A percentile compares a stretch with the other conserved stretches of the same genome.
These are phyloP conservation scores for Bombylius major DNA, from an alignment of 2,888 invertebrate species.

Conservation along the genomic window DNA sequence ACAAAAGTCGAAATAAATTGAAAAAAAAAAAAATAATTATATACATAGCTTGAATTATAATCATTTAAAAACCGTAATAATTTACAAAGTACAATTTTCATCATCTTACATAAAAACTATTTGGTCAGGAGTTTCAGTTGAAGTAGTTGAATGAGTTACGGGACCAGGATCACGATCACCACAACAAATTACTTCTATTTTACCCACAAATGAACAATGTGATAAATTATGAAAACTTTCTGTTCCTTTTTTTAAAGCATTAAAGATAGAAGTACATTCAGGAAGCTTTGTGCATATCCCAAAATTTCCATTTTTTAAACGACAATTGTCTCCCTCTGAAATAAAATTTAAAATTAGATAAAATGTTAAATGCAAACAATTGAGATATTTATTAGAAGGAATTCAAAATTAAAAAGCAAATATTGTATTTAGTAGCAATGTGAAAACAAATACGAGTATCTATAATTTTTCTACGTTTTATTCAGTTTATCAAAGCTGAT, in stretches of 20 bases:
- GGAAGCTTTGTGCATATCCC: constrained; percentile 21
- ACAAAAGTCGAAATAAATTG: too few species aligned
- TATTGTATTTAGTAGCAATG: too few species aligned
- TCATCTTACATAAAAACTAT: neutral
- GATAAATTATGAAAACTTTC: constrained; percentile 18
- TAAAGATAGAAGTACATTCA: constrained; percentile 16
- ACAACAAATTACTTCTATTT: constrained; percentile 26
- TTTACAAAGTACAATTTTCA: too few species aligned
- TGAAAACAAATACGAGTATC: too few species aligned
- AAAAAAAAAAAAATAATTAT: too few species aligned
- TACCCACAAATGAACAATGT: constrained; percentile 20
- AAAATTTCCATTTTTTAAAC: constrained; percentile 3
- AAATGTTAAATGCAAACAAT: too few species aligned
- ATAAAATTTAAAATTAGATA: neutral
- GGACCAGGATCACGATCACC: constrained; percentile 13
- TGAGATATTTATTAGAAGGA: too few species aligned
- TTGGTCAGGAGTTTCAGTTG: neutral
- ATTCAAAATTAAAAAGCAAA: too few species aligned
- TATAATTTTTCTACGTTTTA: too few species aligned
- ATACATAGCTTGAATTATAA: too few species aligned
- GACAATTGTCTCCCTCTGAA: constrained; percentile 12
- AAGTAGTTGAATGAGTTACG: neutral
- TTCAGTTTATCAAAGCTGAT: too few species aligned
- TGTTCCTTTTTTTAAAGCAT: constrained; percentile 14
- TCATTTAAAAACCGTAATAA: too few species aligned